Evolutionary conservation across 2,888 invertebrate genomes (phyloP).

Genomic region (Tinea trinotella): DNA sequence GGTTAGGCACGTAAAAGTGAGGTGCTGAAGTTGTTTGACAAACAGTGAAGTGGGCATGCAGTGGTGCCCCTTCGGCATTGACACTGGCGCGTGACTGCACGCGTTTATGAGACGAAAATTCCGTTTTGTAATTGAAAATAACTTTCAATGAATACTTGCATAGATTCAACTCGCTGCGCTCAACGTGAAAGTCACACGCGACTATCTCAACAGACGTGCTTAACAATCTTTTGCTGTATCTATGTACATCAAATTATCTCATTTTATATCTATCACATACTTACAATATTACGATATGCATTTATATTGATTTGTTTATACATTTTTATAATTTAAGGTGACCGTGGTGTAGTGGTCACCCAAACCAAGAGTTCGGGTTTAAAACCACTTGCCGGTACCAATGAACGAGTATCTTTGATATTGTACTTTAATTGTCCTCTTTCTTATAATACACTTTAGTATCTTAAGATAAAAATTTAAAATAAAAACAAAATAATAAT

Average conservation of each 20-base stretch:
- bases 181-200: conserved; percentile 30
- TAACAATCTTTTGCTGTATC: background rate
- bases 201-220: conserved; percentile 10
- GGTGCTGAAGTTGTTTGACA: background rate
- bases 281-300: no score
- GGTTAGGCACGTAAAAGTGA: background rate
- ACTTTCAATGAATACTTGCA: conserved; percentile 47
- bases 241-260: background rate
- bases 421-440: no score
- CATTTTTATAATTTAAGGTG: no score
- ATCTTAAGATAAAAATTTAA: no score
- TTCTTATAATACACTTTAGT: no score
- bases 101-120: conserved; percentile 40
- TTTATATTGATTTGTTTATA: no score
- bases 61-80: conserved; percentile 36
- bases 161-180: conserved; percentile 21
- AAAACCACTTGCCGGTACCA: no score
- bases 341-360: no score
- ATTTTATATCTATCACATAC: background rate
- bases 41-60: background rate
- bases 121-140: conserved; percentile 49
- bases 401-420: no score
- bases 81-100: conserved; percentile 51
- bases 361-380: no score
- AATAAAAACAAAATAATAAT: no score